These are phyloP conservation scores for Chrysomallon squamiferum DNA, from an alignment of 1,140 invertebrate species.

Conservation along the genomic window DNA sequence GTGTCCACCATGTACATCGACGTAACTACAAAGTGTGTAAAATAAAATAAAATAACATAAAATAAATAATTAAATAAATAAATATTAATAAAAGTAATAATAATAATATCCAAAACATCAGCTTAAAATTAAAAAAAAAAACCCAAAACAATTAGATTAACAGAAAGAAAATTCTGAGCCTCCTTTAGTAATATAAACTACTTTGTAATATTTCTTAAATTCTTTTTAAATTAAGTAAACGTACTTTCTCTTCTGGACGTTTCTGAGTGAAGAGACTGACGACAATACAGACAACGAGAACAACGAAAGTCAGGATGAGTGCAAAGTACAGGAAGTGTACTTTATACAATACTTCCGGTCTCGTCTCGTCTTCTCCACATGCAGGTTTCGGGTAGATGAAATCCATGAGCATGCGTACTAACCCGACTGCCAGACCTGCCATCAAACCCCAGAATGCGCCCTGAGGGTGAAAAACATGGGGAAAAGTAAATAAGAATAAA, in stretches of 20 bases:
- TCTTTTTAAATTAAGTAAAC: too few species aligned
- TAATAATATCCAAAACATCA: too few species aligned
- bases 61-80: not conserved
- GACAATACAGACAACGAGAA: slow-evolving; percentile 40
- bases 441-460: slow-evolving; percentile 69
- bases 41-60: too few species aligned
- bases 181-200: too few species aligned
- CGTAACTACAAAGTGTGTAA: slow-evolving; percentile 26
- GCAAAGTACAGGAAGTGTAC: slow-evolving; percentile 60
- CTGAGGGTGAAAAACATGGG: slow-evolving; percentile 50
- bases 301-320: slow-evolving; percentile 45
- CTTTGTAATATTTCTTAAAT: too few species aligned
- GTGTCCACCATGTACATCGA: slow-evolving; percentile 39
- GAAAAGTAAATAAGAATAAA: too few species aligned
- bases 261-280: slow-evolving; percentile 52
- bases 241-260: slow-evolving; percentile 34
- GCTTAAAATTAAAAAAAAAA: too few species aligned
- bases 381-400: slow-evolving; percentile 41
- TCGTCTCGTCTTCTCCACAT: slow-evolving; percentile 42
- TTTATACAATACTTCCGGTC: slow-evolving; percentile 39
- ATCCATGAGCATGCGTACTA: slow-evolving; percentile 54
- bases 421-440: slow-evolving; percentile 63
- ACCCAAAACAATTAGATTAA: too few species aligned
- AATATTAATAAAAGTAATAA: not conserved
- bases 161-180: too few species aligned